Percentiles rank a stretch among this genome's conserved stretches.
These are phyloP conservation scores for Lamellibrachia satsuma DNA, from an alignment of 2,888 invertebrate species.

Conservation along the genomic window DNA sequence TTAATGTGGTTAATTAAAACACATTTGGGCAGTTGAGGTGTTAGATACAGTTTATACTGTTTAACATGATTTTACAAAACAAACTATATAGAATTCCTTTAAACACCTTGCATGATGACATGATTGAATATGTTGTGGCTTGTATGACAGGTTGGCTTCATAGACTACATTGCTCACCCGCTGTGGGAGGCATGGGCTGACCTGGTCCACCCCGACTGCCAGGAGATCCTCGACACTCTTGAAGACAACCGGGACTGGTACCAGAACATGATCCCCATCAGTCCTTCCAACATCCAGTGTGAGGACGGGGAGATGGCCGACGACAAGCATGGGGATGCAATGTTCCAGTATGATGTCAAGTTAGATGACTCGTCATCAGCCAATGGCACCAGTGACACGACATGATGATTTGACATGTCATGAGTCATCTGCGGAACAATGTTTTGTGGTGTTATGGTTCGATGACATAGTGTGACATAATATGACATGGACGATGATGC, in stretches of 20 bases:
- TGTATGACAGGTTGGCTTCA: constrained; percentile 86
- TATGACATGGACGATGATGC: background rate
- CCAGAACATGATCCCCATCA: constrained; percentile 89
- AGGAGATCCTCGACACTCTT: constrained; percentile 95
- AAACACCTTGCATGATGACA: background rate
- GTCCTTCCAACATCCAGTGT: constrained; percentile 71
- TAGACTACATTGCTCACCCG: constrained; percentile 99
- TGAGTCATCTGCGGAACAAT: background rate
- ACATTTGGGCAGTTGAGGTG: no score
- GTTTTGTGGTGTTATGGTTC: background rate
- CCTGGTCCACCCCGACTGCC: constrained; percentile 97
- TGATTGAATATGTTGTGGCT: background rate
- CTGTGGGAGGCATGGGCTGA: constrained; percentile 99
- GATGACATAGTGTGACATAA: background rate
- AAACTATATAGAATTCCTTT: background rate
- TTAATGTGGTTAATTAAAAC: no score
- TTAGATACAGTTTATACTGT: no score
- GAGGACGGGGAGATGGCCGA: constrained; percentile 19
- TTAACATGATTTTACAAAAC: background rate
- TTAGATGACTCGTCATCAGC: background rate
- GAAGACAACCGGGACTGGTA: constrained; percentile 99
- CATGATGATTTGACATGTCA: background rate
- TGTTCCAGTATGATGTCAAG: background rate
- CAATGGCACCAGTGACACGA: background rate
- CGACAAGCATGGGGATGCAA: background rate